Evolutionary conservation across 2,888 invertebrate species (phyloP), one percentile per base, ranked within the genome.

Genomic region (Lasioglossum pauxillum): DNA sequence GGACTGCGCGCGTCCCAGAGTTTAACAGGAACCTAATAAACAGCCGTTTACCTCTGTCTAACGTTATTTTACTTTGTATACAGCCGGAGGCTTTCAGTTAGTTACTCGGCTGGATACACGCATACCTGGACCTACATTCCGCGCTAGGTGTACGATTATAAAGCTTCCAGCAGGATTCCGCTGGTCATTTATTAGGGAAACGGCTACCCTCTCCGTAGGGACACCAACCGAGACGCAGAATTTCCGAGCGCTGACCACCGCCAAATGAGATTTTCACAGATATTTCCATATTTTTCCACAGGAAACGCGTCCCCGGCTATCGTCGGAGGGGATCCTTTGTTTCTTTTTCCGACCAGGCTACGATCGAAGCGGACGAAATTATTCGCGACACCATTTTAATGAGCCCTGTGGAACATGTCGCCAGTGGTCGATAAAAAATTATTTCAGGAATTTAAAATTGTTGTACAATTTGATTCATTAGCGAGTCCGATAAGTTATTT

Each of bases 21-120:
- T 87, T 87, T 83, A 76, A 76, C 80, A 76, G 88, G 87, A 88
- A 88, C 83, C 82, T 88, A 88, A 88, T 88, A 88, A 88, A 88
- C 88, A 88, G 83, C 76, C 88, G 88, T 88, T 88, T 88, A 83
- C 86, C 83, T 64, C 67, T n/a, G 82, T 80, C 88, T 88, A 86
- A 86, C 87, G 82, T 88, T 88, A 88, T 88, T 86, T 82, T 73
- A 81, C 77, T 85, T 80, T 80, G 80, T 69, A 49, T 74, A 83
- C 81, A 75, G 75, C 83, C 83, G 41, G 78, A 64, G 87, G 87
- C 86, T 49, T 81, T 75, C 78, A 72, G 83, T 78, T 76, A 75
- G 80, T 80, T 82, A 75, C 81, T 75, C 71, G 80, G 44, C 53
- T n/a, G 16, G 75, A 64, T 60, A 75, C 60, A 53, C 64, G 75